These are phyloP conservation scores for Pyralis farinalis DNA, from an alignment of 2,888 invertebrate genomes.

Conservation along the genomic window DNA sequence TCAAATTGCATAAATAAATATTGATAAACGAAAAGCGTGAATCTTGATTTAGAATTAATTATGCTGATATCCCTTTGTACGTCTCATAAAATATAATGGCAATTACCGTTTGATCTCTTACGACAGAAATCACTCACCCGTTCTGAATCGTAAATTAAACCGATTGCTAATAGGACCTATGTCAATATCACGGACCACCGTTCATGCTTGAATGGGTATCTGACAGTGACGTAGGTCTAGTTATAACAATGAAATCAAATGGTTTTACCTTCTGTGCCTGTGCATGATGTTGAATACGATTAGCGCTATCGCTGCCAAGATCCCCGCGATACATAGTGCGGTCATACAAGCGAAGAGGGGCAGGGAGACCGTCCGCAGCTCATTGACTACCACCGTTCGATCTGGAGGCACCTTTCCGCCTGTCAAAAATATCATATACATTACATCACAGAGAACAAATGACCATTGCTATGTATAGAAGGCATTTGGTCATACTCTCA, in stretches of 20 bases:
- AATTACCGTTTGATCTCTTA: too few relatives aligned
- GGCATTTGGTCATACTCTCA: too few relatives aligned
- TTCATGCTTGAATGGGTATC: not conserved
- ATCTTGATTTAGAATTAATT: too few relatives aligned
- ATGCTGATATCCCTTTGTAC: too few relatives aligned
- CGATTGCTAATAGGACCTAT: not conserved
- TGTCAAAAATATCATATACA: constrained; percentile 35
- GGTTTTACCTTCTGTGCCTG: constrained; percentile 91
- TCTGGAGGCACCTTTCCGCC: constrained; percentile 96
- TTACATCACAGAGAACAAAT: too few relatives aligned
- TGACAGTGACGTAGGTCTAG: not conserved
- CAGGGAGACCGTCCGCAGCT: constrained; percentile 92
- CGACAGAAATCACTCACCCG: too few relatives aligned
- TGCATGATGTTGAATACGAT: constrained; percentile 96
- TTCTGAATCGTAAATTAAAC: not conserved
- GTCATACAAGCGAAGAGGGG: constrained; percentile 97
- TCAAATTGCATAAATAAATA: too few relatives aligned
- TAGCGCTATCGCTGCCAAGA: constrained; percentile 90
- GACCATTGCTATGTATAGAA: too few relatives aligned
- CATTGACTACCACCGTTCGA: constrained; percentile 92
- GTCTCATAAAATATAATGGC: too few relatives aligned
- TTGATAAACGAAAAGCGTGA: too few relatives aligned
- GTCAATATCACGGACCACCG: not conserved
- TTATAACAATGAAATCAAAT: not conserved
- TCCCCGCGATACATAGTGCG: constrained; percentile 93